These are phyloP conservation scores for Seriola aureovittata DNA, from an alignment of 2,113 vertebrate species.

Conservation along the genomic window DNA sequence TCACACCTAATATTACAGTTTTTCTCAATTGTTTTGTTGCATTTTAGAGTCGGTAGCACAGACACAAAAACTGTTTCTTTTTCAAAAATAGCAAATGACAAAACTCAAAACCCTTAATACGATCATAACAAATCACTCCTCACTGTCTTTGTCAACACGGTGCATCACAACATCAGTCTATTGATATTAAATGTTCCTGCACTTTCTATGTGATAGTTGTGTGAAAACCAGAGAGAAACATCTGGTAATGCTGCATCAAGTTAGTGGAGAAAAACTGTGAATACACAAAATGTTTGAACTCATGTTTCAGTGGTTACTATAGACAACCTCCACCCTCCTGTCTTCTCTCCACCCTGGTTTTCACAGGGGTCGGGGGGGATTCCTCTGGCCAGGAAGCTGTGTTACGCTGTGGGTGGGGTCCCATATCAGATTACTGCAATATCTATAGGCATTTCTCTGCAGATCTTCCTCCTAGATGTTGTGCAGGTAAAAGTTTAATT, in stretches of 20 bases:
- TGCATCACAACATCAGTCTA: too few relatives aligned
- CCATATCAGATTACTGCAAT: conserved; percentile 81
- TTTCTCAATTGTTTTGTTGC: neutral
- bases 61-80: too few relatives aligned
- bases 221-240: too few relatives aligned
- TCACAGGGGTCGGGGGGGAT: conserved; percentile 65
- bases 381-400: conserved; percentile 77
- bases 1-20: neutral
- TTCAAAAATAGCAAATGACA: neutral
- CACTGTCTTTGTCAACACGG: too few relatives aligned
- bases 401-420: conserved; percentile 81
- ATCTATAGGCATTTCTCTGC: conserved; percentile 78
- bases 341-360: neutral
- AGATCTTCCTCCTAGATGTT: conserved; percentile 86
- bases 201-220: neutral
- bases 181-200: neutral
- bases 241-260: neutral
- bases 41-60: neutral
- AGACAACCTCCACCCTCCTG: neutral
- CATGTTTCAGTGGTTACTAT: neutral
- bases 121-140: too few relatives aligned
- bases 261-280: neutral
- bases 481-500: conserved; percentile 75
- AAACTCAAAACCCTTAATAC: neutral
- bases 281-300: neutral